Base-by-base conservation (phyloP, 2,797 vertebrate genomes). In the Novumbra hubbsi region DNA sequence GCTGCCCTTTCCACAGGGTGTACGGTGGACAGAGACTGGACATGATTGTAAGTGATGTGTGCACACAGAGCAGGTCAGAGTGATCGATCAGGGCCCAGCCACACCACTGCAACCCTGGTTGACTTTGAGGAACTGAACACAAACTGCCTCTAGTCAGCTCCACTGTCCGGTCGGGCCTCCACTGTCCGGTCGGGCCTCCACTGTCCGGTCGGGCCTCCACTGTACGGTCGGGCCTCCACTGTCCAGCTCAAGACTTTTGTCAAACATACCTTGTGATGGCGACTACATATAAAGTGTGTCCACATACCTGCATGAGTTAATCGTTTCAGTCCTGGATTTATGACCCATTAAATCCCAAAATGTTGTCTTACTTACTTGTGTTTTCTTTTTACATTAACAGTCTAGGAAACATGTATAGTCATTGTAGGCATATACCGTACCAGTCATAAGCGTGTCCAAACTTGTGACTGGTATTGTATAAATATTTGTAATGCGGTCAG, bases 1-100 rank as follows among this genome's bases (percentile, higher is more conserved):
- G 41, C 17, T 49, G 50, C 55, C 68, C 57, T 76, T 57, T 52
- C 38, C 28, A 21, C 32, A 62, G 63, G 24, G 14, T 19, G 48
- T 28, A 38, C 4, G 4, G 28, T 3, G 5, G 66, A 68, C 17
- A 15, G 66, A 21, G 62, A 64, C 64, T 75, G 67, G 60, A 64
- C 73, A 1, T 27, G 64, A 57, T 62, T 78, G 73, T 30, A 71
- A 85, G 72, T 82, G 88, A 86, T 88, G 77, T 83, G 74, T 77
- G 78, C 67, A 78, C 30, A n/a, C 74, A 48, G 69, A 78, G 71
- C 73, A 19, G 68, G 79, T 86, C 85, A 80, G 80, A 73, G 38
- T 11, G 24, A 90, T 88, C 60, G 83, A 90, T 88, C 71, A 9
- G 52, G 62, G 55, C 55, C 55, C 9, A 60, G 21, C 55, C 21